These are phyloP conservation scores for Martes flavigula DNA, from an alignment of 2,797 vertebrate species.

Conservation along the genomic window DNA sequence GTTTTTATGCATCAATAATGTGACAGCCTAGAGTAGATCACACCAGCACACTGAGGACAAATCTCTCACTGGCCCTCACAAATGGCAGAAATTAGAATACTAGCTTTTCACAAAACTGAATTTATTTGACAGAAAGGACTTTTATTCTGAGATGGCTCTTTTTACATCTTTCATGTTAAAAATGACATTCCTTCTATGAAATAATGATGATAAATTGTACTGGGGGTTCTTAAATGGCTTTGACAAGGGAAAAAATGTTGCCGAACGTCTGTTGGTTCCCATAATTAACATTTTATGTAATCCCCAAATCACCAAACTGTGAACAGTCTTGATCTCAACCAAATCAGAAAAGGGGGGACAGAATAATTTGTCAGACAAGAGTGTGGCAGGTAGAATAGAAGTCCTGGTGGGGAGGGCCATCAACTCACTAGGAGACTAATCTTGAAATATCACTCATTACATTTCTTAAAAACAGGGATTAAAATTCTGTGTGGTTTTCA, in stretches of 20 bases:
- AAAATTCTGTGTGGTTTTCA: neutral
- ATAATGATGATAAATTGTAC: neutral
- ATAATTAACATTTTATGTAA: neutral
- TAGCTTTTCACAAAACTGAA: constrained; percentile 46
- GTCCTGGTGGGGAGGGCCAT: neutral
- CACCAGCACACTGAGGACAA: neutral
- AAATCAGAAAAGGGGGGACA: neutral
- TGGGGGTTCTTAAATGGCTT: neutral
- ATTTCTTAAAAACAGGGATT: neutral
- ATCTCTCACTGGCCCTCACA: constrained; percentile 9
- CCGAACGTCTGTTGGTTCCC: neutral
- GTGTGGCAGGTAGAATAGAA: too few species aligned
- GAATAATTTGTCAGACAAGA: neutral
- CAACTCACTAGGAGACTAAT: neutral
- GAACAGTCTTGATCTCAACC: neutral
- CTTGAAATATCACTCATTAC: neutral
- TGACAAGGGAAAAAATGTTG: neutral
- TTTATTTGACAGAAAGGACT: neutral
- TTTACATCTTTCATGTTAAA: constrained; percentile 7
- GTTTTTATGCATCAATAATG: neutral
- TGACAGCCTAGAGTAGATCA: neutral
- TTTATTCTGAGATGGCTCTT: neutral
- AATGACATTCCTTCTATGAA: neutral
- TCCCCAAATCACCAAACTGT: neutral
- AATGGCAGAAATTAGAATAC: neutral